Percentiles rank a stretch among this genome's conserved stretches.
Conservation (phyloP, 1,140 invertebrate genomes). For the Chymomyza costata region DNA sequence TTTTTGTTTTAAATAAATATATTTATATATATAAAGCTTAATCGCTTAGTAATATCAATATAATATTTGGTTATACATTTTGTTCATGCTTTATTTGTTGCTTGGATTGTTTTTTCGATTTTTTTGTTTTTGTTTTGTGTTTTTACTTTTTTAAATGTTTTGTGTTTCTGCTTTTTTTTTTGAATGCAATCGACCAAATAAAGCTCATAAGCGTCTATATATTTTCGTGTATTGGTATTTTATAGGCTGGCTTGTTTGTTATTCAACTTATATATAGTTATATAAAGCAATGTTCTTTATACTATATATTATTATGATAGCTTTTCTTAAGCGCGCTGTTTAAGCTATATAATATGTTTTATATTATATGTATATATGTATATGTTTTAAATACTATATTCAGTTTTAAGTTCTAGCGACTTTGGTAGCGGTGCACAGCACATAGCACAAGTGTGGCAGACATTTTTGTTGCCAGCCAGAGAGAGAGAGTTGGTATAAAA, state of each 20-base stretch:
- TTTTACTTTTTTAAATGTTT: background rate
- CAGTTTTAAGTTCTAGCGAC: constrained; percentile 49
- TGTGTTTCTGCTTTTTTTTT: constrained; percentile 12
- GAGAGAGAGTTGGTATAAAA: too few relatives aligned
- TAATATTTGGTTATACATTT: constrained; percentile 70
- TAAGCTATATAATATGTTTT: constrained; percentile 36
- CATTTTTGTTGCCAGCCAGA: too few relatives aligned
- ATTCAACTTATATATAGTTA: constrained; percentile 30
- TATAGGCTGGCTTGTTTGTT: constrained; percentile 17
- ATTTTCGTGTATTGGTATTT: constrained; percentile 36
- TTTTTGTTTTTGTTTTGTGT: background rate
- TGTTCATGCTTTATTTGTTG: constrained; percentile 49
- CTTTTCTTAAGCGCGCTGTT: constrained; percentile 35
- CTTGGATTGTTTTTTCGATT: background rate
- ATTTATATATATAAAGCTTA: constrained; percentile 61
- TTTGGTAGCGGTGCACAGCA: constrained; percentile 47
- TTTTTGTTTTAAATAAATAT: constrained; percentile 7
- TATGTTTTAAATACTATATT: constrained; percentile 1
- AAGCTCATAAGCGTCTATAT: constrained; percentile 73
- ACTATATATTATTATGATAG: constrained; percentile 33
- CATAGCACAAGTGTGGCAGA: constrained; percentile 15
- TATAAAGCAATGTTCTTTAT: constrained; percentile 34
- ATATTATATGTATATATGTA: background rate
- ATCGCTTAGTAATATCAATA: constrained; percentile 68
- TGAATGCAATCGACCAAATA: constrained; percentile 65